Base-by-base conservation (phyloP, 2,888 invertebrate genomes). In the Drosophila testacea region DNA sequence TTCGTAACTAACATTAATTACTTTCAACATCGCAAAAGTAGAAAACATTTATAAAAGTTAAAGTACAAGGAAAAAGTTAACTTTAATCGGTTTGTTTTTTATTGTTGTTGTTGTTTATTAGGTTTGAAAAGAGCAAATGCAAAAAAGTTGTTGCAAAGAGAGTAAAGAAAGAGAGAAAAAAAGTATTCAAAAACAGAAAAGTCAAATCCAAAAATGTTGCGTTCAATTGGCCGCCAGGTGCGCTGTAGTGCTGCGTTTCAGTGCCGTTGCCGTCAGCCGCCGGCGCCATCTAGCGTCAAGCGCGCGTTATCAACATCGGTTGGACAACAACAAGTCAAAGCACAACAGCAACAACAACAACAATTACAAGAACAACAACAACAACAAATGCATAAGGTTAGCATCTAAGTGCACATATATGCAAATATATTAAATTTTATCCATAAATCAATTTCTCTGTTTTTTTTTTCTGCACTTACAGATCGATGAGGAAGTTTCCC, bases 401-500 rank as follows among this genome's bases (percentile, higher is more conserved):
- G 92, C 91, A 90, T 85, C 77, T 82, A 88, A 79, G 83, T 65
- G 73, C 73, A 69, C 79, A 50, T 50, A 13, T 36, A 55, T 55
- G 61, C 13, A 47, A 73, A 63, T 59, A 16, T 6, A n/a, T 7
- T 11, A 11, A 59, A 51, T 44, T 6, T 51, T 13, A 32, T 7
- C 27, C 44, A 9, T 4, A 63, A 60, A 46, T 60, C 30, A 46
- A 27, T 6, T 41, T 13, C 30, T 6, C 22, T 13, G 79, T 63
- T 32, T 57, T 57, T n/a, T n/a, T 3, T 6, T 13, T 41, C 32
- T 22, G 0, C 42, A 44, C 32, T 89, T 91, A 30, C 93, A 98
- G 98, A 96, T 98, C 82, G 95, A 96, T 92, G 95, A 96, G 90
- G 97, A 97, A 93, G 96, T 98, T 39, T 94, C 95, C 0, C 97